Evolutionary conservation across 1,140 invertebrate species (phyloP), one percentile per base, ranked within the genome.

Genomic region (Drosophila nigrodunni): DNA sequence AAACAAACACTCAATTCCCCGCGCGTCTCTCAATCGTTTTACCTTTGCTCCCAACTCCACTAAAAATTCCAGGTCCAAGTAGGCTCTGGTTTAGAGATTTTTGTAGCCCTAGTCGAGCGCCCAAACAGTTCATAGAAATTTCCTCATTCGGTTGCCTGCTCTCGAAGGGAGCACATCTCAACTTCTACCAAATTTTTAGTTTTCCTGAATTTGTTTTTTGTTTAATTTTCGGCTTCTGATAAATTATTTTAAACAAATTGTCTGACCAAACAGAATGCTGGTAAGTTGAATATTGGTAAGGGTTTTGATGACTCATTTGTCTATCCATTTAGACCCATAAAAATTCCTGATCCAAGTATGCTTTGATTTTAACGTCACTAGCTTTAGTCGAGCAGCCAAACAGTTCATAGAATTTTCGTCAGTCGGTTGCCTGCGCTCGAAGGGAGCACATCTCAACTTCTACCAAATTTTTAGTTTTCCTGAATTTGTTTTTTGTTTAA

Each of bases 1-100:
- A 75, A 62, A 37, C 54, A 57, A 55, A 65, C 61, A 30, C 46
- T 30, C 37, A 30, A 58, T 11, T 50, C 49, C 30, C 15, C 47
- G 54, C 30, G 25, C 25, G 15, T 35, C 47, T 50, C 37, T 49
- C 46, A 47, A 57, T 58, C 25, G 34, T 15, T 49, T 34, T 34
- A 52, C 49, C 25, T 34, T 50, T n/a, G 21, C 47, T 30, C 11
- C 47, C 25, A 8, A 6, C 25, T 34, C n/a, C 10, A 52, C 11
- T n/a, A 1, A 7, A 25, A 13, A 34, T 52, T 34, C 11, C 25
- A 7, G 34, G n/a, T n/a, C 49, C 25, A 52, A 34, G 25, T n/a
- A 52, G 49, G 4, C 11, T 30, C 21, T 21, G 18, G 18, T 1
- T 21, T 21, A 21, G 21, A 50, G 11, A 30, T 11, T 50, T n/a